phyloP scores from a whole-genome alignment of 2,797 vertebrate genomes.

The Pelodytes ibericus region DNA sequence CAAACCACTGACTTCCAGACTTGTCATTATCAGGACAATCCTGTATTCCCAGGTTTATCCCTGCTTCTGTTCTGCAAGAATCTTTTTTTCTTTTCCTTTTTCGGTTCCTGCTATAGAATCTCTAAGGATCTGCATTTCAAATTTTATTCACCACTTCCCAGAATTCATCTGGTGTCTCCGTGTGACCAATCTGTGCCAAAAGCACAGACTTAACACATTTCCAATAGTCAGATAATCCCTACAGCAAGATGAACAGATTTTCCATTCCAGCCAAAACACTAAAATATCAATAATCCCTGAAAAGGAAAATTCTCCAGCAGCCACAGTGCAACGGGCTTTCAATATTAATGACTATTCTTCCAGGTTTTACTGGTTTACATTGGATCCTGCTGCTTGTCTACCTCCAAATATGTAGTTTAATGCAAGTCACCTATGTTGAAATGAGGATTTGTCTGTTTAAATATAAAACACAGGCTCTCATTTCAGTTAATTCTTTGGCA shows the following conservation, averaged over 20 bases:
- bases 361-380: background rate
- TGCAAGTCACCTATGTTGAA: background rate
- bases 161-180: background rate
- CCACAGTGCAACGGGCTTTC: background rate
- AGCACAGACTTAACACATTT: background rate
- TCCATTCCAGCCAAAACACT: background rate
- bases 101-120: too few relatives aligned
- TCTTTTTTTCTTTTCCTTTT: too few relatives aligned
- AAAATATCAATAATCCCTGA: background rate
- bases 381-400: background rate
- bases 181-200: background rate
- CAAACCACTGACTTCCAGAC: too few relatives aligned
- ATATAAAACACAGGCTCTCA: background rate
- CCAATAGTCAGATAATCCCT: background rate
- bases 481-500: background rate
- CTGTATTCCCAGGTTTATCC: too few relatives aligned
- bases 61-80: too few relatives aligned
- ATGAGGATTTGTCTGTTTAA: background rate
- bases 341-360: conserved; percentile 1
- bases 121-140: too few relatives aligned
- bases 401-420: background rate
- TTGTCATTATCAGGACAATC: too few relatives aligned
- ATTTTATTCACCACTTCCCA: background rate
- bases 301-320: background rate
- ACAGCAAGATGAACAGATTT: background rate